Evolutionary conservation across 2,888 invertebrate genomes (phyloP).

Genomic region (Acholoe squamosa): DNA sequence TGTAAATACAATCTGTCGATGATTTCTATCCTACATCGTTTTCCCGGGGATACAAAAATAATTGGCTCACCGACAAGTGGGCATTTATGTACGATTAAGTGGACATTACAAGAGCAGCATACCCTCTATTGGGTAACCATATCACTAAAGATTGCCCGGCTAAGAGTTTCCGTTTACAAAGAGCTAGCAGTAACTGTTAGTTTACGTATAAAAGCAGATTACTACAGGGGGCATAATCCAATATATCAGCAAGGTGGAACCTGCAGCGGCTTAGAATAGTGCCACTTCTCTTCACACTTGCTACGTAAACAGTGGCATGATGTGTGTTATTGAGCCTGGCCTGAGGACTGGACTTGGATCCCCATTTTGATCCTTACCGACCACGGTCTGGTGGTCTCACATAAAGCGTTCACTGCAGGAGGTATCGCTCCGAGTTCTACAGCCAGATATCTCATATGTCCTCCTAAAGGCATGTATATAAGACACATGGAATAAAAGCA

Average conservation of each 20-base stretch:
- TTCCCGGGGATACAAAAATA: not conserved
- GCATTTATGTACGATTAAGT: not conserved
- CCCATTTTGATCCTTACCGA: slow-evolving; percentile 2
- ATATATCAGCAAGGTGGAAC: not conserved
- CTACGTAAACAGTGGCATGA: not conserved
- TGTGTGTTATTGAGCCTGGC: not conserved
- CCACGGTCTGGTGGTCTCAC: not conserved
- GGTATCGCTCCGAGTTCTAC: not conserved
- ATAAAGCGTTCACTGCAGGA: not conserved
- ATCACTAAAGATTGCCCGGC: not conserved
- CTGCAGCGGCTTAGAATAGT: not conserved
- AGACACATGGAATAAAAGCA: no score
- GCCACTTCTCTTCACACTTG: slow-evolving; percentile 21
- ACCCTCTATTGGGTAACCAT: not conserved
- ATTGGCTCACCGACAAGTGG: not conserved
- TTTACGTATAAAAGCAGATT: slow-evolving; percentile 44
- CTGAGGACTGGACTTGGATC: slow-evolving; percentile 7
- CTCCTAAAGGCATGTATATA: no score
- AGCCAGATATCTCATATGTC: no score
- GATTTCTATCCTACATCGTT: not conserved
- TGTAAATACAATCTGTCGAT: no score
- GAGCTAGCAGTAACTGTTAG: not conserved
- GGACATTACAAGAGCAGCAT: not conserved
- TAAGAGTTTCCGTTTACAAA: not conserved
- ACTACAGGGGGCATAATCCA: not conserved